These are phyloP conservation scores for Salvelinus sp. DNA, from an alignment of 2,113 vertebrate species.

Conservation along the genomic window DNA sequence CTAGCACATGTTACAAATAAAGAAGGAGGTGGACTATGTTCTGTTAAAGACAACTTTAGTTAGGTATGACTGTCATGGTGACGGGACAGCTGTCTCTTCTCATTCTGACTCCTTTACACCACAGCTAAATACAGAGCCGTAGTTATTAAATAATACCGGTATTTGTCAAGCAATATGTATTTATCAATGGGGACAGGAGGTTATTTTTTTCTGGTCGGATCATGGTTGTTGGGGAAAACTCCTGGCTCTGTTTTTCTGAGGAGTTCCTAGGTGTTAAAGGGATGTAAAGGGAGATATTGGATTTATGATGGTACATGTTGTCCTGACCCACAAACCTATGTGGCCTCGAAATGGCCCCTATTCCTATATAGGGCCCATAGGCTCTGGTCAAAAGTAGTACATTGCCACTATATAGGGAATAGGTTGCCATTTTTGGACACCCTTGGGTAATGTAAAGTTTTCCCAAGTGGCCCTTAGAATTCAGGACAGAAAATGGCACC, in stretches of 20 bases:
- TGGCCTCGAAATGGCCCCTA: not conserved
- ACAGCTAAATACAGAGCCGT: no score
- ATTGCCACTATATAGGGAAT: not conserved
- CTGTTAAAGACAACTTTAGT: not conserved
- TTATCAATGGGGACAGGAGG: no score
- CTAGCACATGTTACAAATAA: conserved; percentile 32
- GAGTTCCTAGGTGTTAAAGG: not conserved
- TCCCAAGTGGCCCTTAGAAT: conserved; percentile 44
- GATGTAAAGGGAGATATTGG: not conserved
- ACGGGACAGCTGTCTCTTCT: conserved; percentile 6
- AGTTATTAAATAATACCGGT: no score
- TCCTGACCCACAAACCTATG: no score
- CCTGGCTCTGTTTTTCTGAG: no score
- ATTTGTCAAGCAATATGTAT: no score
- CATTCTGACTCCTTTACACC: conserved; percentile 8
- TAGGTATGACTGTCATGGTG: conserved; percentile 3
- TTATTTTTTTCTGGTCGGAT: no score
- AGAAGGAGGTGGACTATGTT: conserved; percentile 20
- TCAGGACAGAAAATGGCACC: not conserved
- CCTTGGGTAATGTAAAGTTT: conserved; percentile 16
- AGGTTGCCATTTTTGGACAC: not conserved
- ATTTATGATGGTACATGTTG: conserved; percentile 1
- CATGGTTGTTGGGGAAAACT: no score
- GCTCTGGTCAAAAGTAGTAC: not conserved
- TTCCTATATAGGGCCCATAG: not conserved